Percentiles rank a stretch among this genome's conserved stretches.
Conservation (phyloP, 2,888 invertebrate genomes). For the Schizotus pectinicornis region DNA sequence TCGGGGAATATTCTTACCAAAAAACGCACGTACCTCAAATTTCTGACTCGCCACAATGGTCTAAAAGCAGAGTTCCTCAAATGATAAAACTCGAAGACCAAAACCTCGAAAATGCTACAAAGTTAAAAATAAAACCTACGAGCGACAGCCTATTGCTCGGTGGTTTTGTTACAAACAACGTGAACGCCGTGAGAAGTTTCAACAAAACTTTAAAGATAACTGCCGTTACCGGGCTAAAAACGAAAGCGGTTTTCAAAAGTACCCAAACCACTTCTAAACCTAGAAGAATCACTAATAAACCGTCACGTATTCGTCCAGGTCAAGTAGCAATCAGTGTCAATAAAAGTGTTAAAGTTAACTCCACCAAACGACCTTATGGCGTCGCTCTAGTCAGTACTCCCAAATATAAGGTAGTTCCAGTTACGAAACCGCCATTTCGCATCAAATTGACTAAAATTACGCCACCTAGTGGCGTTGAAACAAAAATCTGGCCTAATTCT, state of each 20-base stretch:
- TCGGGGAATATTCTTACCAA: conserved; percentile 34
- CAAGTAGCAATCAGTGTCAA: no score
- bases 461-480: background rate
- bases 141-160: conserved; percentile 2
- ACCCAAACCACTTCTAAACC: no score
- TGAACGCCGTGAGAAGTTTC: conserved; percentile 22
- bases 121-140: conserved; percentile 6
- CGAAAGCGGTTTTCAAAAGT: no score
- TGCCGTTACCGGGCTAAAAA: background rate
- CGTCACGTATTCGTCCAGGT: background rate
- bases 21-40: conserved; percentile 27
- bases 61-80: no score
- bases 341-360: conserved; percentile 6
- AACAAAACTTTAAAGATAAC: conserved; percentile 28
- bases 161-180: conserved; percentile 24
- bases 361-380: background rate
- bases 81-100: conserved; percentile 4
- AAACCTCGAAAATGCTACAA: conserved; percentile 12
- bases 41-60: conserved; percentile 19
- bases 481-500: conserved; percentile 34
- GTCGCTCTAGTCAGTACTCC: background rate
- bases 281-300: background rate
- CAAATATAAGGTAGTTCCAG: conserved; percentile 2
- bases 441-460: conserved; percentile 12
- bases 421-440: conserved; percentile 17